phyloP scores from a whole-genome alignment of 2,113 vertebrate genomes.

The Xiphophorus couchianus region DNA sequence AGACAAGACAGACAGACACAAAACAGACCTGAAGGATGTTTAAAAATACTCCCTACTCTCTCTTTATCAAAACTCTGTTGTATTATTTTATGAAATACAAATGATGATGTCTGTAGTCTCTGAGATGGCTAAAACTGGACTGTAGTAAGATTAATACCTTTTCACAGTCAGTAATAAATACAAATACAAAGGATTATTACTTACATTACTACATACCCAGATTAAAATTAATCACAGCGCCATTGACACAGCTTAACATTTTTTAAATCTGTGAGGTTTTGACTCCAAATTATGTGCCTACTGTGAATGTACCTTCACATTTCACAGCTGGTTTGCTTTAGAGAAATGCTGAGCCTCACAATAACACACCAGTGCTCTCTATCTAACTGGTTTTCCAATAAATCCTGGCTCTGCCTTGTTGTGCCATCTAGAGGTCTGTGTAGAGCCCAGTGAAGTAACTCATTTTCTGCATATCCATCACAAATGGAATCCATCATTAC shows the following conservation, averaged over 20 bases:
- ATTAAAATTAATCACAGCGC: neutral
- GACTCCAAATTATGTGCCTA: constrained; percentile 14
- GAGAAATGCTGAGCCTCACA: constrained; percentile 50
- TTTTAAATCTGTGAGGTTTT: neutral
- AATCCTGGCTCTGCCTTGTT: constrained; percentile 71
- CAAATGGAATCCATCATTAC: constrained; percentile 1
- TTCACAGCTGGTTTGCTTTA: constrained; percentile 34
- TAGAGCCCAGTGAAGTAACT: constrained; percentile 41
- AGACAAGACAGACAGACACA: constrained; percentile 17
- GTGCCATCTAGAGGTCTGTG: constrained; percentile 80
- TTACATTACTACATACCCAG: neutral
- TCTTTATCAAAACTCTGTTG: constrained; percentile 24
- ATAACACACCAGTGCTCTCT: constrained; percentile 35
- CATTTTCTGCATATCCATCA: constrained; percentile 32
- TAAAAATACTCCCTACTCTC: constrained; percentile 39
- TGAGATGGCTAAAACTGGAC: constrained; percentile 10
- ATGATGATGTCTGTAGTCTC: neutral
- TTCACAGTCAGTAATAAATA: neutral
- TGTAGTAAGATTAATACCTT: constrained; percentile 14
- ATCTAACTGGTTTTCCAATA: constrained; percentile 23
- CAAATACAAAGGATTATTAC: neutral
- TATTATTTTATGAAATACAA: constrained; percentile 19
- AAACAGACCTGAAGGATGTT: constrained; percentile 35
- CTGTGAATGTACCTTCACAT: constrained; percentile 29
- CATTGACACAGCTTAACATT: neutral